Base-by-base conservation (phyloP, 2,113 vertebrate genomes). In the Athene cunicularia region DNA sequence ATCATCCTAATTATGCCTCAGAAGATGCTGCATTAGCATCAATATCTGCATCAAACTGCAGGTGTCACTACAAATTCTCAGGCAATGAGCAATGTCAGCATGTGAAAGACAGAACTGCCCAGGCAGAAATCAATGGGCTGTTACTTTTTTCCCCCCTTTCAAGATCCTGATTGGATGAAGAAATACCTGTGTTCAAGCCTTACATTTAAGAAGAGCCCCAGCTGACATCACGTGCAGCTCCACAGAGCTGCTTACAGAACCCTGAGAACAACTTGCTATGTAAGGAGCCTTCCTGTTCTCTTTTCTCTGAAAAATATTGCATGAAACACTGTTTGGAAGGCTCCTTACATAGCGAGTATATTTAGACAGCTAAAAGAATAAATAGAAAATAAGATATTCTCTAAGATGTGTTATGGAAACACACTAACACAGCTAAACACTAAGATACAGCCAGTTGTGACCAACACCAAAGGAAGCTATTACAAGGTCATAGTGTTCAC, bases 1-100 rank as follows among this genome's bases (percentile, higher is more conserved):
- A 76, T 86, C 84, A 94, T 88, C 73, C 35, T 73, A 95, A 96
- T 88, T 85, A 91, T 14, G 10, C 62, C 53, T 84, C 3, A 1
- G 79, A 94, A 91, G 37, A 79, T 88, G 35, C 74, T 80, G 58
- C 81, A 88, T 90, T 93, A 86, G 55, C 84, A 82, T 93, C 77
- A 80, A 30, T 92, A 94, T 73, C 72, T 58, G 58, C 92, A 92
- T 91, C 90, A 91, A 90, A 68, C 67, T 93, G 66, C 93, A 88
- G 62, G 53, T 76, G 50, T 59, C 92, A 52, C 35, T 49, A 52
- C 35, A 80, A 71, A 81, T 79, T 79, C 52, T 60, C 56, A 68
- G 39, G 52, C 64, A 82, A 59, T 12, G 9, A 81, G 56, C 37
- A 83, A 28, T 6, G 39, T 83, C 86, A 75, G 39, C 71, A 35